These are phyloP conservation scores for Achatina immaculata DNA, from an alignment of 1,140 invertebrate genomes.

Conservation along the genomic window DNA sequence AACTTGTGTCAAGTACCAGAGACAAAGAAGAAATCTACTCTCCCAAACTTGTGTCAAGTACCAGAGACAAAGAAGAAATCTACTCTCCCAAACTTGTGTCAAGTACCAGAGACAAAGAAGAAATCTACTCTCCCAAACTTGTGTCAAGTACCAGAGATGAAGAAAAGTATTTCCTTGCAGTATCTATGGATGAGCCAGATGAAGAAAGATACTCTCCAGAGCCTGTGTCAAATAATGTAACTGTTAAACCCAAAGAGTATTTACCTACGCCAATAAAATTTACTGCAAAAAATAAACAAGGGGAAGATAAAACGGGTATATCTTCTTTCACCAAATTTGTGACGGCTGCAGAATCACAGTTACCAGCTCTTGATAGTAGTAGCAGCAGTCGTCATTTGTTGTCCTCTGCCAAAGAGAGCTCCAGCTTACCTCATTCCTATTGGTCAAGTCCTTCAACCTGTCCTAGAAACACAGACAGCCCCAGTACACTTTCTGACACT, in stretches of 20 bases:
- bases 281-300: not conserved
- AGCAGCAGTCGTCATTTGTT: no score
- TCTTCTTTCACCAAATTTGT: not conserved
- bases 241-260: not conserved
- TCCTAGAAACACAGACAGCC: not conserved
- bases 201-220: constrained; percentile 1
- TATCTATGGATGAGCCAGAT: not conserved
- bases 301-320: not conserved
- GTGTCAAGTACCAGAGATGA: no score
- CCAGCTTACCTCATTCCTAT: not conserved
- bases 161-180: no score
- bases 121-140: no score
- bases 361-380: not conserved
- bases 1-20: no score
- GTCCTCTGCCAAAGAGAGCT: not conserved
- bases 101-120: no score
- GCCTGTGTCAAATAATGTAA: not conserved
- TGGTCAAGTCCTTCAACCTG: not conserved
- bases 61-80: no score
- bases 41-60: no score
- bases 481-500: not conserved
- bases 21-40: no score
- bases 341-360: not conserved
- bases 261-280: not conserved
- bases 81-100: no score